Conservation (phyloP, 2,888 invertebrate species). For the Saturnia pavonia region DNA sequence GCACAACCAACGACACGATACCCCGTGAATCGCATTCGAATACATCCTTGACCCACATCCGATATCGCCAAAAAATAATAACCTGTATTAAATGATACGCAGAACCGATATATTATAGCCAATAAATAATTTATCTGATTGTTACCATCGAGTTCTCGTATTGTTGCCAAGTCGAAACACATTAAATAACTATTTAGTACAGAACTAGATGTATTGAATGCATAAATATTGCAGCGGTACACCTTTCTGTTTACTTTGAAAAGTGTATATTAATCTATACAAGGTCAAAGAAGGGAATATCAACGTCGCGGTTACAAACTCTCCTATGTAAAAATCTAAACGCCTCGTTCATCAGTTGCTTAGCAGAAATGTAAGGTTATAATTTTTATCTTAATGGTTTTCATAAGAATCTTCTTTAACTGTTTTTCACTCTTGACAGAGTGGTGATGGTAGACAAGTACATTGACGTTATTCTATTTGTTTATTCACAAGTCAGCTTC, state of each 20-base stretch:
- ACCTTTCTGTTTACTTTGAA: neutral
- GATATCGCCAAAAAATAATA: constrained; percentile 19
- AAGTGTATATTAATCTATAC: neutral
- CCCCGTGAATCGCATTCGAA: constrained; percentile 7
- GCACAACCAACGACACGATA: constrained; percentile 2
- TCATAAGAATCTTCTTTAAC: neutral
- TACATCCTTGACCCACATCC: constrained; percentile 17
- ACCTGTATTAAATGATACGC: constrained; percentile 9
- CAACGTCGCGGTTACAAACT: neutral
- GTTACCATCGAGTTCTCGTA: constrained; percentile 19
- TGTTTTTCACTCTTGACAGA: neutral
- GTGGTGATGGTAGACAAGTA: neutral
- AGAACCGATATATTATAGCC: constrained; percentile 10
- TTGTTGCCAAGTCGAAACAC: constrained; percentile 25
- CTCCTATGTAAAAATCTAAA: neutral
- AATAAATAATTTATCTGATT: constrained; percentile 15
- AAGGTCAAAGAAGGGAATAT: neutral
- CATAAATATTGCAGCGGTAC: neutral
- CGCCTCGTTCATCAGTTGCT: neutral
- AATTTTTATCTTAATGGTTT: neutral
- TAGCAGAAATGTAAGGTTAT: neutral
- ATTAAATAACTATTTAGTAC: constrained; percentile 16
- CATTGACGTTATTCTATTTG: neutral
- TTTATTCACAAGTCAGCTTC: no score
- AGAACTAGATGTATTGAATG: neutral